These are phyloP conservation scores for Hystrix brachyura DNA, from an alignment of 2,113 vertebrate genomes.

Conservation along the genomic window DNA sequence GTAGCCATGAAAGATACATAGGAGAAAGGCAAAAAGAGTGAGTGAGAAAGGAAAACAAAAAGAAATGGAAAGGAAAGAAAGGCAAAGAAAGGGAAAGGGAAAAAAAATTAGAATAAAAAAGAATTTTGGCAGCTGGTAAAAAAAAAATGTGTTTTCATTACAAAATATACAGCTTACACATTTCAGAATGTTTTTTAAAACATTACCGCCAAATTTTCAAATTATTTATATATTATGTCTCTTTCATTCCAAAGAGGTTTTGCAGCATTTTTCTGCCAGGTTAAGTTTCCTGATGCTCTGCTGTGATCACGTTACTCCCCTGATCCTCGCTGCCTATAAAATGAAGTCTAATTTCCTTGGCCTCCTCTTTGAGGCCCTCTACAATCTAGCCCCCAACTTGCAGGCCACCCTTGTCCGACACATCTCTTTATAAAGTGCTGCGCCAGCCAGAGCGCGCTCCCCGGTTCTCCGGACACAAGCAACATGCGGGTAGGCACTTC, in stretches of 20 bases:
- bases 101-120: not conserved
- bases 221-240: conserved; percentile 68
- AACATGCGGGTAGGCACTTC: not conserved
- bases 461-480: not conserved
- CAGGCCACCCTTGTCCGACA: not conserved
- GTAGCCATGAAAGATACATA: not conserved
- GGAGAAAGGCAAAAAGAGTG: not conserved
- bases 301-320: conserved; percentile 55
- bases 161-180: not conserved
- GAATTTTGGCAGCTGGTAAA: not conserved
- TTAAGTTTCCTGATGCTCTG: conserved; percentile 67
- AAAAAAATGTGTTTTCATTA: conserved; percentile 24
- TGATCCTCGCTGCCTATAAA: conserved; percentile 56
- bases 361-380: conserved; percentile 35
- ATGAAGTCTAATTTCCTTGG: conserved; percentile 59
- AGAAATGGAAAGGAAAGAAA: not conserved
- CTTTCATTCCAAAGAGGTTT: conserved; percentile 59
- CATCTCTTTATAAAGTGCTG: not conserved
- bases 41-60: not conserved
- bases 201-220: not conserved
- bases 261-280: conserved; percentile 60
- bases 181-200: conserved; percentile 10
- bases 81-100: not conserved
- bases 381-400: not conserved
- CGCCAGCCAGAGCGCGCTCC: not conserved